These are phyloP conservation scores for Leptinotarsa juncta DNA, from an alignment of 2,888 invertebrate species.

Conservation along the genomic window DNA sequence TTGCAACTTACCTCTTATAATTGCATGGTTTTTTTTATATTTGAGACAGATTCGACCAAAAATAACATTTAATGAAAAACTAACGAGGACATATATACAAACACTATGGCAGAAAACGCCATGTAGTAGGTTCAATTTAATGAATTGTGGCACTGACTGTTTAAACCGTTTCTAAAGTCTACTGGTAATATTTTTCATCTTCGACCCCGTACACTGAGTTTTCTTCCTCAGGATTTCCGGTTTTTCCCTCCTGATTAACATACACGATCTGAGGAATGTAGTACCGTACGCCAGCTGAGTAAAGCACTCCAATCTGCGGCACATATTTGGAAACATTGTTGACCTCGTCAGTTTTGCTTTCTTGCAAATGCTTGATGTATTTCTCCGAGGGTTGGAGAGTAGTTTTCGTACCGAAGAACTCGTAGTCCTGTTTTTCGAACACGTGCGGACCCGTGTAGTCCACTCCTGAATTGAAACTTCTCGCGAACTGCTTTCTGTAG, in stretches of 20 bases:
- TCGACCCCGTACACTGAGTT: constrained; percentile 62
- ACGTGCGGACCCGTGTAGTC: constrained; percentile 63
- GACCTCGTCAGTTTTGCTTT: constrained; percentile 21
- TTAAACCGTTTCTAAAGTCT: constrained; percentile 29
- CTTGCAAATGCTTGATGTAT: constrained; percentile 46
- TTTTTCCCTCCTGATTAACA: constrained; percentile 40
- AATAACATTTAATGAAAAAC: background rate
- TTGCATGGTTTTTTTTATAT: too few species aligned
- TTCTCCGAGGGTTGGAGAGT: constrained; percentile 51
- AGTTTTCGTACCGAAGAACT: constrained; percentile 51
- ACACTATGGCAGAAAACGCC: background rate
- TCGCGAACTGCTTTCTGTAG: constrained; percentile 56
- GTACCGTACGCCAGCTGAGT: constrained; percentile 63
- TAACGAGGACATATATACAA: background rate
- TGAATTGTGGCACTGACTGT: constrained; percentile 33
- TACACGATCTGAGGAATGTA: constrained; percentile 63
- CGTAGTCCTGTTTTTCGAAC: constrained; percentile 62
- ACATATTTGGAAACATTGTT: constrained; percentile 50
- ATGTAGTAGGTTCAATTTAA: constrained; percentile 1
- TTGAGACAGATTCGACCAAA: background rate
- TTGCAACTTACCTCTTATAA: too few species aligned
- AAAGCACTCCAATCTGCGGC: constrained; percentile 63
- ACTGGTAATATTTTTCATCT: constrained; percentile 59
- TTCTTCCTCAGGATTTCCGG: constrained; percentile 49
- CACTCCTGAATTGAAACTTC: constrained; percentile 53